Base-by-base conservation (phyloP, 1,140 invertebrate genomes). In the Cepaea nemoralis region DNA sequence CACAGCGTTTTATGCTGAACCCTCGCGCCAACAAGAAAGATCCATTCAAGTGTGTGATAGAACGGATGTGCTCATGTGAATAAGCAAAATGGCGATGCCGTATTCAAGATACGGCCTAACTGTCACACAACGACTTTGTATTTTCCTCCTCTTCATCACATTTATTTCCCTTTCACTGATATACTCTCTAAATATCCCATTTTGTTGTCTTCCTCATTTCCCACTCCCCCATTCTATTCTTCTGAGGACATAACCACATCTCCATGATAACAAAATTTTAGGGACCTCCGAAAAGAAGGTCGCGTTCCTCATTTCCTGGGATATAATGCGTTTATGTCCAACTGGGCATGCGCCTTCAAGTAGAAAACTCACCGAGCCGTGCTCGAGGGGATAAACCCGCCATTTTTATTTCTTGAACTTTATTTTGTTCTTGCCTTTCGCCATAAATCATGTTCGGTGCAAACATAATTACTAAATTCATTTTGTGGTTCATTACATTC, bases 251-350 rank as follows among this genome's bases (percentile, higher is more conserved):
- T 6, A 63, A 39, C 69, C 1, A 45, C 69, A 39, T 71, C 31
- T 39, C 6, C 35, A 71, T 2, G 69, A 37, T 71, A 71, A 71
- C 69, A 71, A 71, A 6, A 70, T 70, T 39, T 55, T 71, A 37
- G 69, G 2, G 69, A 39, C 69, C 69, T 71, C 67, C 40, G 69
- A 71, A 71, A 39, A 71, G 69, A 71, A 71, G 69, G 69, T 71
- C 67, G 24, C 40, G 69, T 40, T 71, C 40, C 67, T 70, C 37
- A 71, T 71, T 71, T 39, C 2, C 37, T 6, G 69, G 16, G 37
- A 24, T 40, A 39, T 71, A 71, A 39, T 71, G 40, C 69, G 69
- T 71, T 40, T 71, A 71, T 70, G 31, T 70, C 67, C 0, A 39
- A 71, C 69, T 37, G 24, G 40, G 37, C 35, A 63, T 31, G 59